A percentile compares a stretch with the other conserved stretches of the same genome.
Conservation (phyloP, 92 coral and sea anemone species). For the Zoanthus sociatus region DNA sequence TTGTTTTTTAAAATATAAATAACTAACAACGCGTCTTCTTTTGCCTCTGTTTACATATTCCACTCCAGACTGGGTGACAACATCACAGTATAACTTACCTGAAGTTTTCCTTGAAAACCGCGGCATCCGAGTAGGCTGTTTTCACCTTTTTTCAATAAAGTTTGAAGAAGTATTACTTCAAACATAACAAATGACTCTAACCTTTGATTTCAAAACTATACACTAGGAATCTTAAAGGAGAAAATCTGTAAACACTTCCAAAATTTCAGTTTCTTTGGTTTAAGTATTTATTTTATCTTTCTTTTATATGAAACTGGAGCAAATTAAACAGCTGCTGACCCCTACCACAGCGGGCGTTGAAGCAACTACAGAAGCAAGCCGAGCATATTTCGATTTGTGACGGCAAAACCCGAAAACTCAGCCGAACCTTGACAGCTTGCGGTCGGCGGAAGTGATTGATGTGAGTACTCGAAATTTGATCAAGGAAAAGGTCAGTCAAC, state of each 20-base stretch:
- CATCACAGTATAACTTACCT: constrained; percentile 37
- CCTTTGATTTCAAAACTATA: background rate
- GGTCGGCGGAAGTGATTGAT: background rate
- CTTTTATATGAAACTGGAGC: constrained; percentile 46
- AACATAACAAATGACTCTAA: constrained; percentile 26
- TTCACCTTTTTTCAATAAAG: constrained; percentile 33
- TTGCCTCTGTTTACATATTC: background rate
- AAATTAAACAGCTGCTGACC: constrained; percentile 76
- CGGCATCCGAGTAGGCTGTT: constrained; percentile 77
- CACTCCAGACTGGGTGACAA: background rate
- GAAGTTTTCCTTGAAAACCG: constrained; percentile 89
- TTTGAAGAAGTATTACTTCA: constrained; percentile 15
- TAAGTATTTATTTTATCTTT: too few relatives aligned
- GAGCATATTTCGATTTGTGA: constrained; percentile 7
- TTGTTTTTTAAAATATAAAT: background rate
- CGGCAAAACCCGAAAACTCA: background rate
- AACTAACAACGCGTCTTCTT: background rate
- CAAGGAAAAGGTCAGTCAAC: constrained; percentile 36
- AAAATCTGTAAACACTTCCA: background rate
- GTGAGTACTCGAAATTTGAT: constrained; percentile 22
- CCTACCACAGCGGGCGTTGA: constrained; percentile 25
- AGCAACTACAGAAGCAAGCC: background rate
- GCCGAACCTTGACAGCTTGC: constrained; percentile 28
- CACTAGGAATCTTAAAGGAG: background rate
- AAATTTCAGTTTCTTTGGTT: background rate